These are phyloP conservation scores for Patella ulyssiponensis DNA, from an alignment of 2,888 invertebrate species.

Conservation along the genomic window DNA sequence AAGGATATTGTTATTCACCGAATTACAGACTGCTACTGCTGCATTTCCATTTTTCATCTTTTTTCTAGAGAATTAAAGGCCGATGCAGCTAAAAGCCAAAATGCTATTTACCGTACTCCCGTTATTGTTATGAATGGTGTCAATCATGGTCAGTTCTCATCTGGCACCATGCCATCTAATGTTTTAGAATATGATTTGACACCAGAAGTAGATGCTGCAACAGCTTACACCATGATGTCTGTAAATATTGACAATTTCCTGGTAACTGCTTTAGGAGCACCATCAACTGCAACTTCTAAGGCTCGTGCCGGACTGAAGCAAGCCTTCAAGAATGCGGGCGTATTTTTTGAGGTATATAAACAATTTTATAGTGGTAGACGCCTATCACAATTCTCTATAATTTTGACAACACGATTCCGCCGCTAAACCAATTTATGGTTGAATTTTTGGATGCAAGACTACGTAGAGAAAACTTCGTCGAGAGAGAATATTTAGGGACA, in stretches of 20 bases:
- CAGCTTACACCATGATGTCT: slow-evolving; percentile 46
- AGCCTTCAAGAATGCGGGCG: slow-evolving; percentile 4
- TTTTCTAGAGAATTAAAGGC: slow-evolving; percentile 35
- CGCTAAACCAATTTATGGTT: no score
- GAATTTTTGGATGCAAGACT: no score
- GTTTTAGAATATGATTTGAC: slow-evolving; percentile 47
- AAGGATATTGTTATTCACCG: no score
- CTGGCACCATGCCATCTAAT: slow-evolving; percentile 49
- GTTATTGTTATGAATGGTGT: slow-evolving; percentile 51
- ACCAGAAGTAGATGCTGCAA: slow-evolving; percentile 42
- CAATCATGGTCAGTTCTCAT: slow-evolving; percentile 54
- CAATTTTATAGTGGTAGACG: no score
- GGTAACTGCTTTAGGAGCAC: slow-evolving; percentile 26
- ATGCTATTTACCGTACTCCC: slow-evolving; percentile 42
- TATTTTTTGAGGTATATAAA: not conserved
- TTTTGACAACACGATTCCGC: no score
- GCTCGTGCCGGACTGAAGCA: slow-evolving; percentile 16
- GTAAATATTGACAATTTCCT: slow-evolving; percentile 45
- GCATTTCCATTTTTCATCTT: not conserved
- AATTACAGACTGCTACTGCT: no score
- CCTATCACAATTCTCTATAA: no score
- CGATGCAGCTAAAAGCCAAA: slow-evolving; percentile 20
- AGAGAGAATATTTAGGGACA: no score
- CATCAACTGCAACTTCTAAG: not conserved
- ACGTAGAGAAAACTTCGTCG: no score